These are phyloP conservation scores for Adelges cooleyi DNA, from an alignment of 1,140 invertebrate species.

Conservation along the genomic window DNA sequence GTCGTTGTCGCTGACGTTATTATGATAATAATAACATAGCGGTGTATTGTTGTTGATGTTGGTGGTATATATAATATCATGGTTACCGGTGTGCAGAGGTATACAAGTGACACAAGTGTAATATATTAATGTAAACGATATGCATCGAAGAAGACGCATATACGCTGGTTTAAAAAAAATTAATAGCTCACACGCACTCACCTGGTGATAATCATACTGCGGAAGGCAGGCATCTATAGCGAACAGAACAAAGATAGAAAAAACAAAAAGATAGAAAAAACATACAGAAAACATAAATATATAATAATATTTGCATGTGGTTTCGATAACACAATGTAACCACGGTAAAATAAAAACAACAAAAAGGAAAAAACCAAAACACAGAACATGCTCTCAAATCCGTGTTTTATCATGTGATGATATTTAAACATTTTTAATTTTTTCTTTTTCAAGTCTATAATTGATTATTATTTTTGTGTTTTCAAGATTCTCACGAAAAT, in stretches of 20 bases:
- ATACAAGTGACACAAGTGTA: background rate
- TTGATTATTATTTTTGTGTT: too few relatives aligned
- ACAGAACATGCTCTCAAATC: conserved; percentile 15
- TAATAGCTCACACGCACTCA: conserved; percentile 38
- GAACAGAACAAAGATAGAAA: conserved; percentile 43
- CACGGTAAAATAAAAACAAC: conserved; percentile 5
- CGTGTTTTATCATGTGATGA: background rate
- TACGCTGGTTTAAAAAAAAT: background rate
- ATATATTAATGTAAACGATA: conserved; percentile 7
- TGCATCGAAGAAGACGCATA: conserved; percentile 3
- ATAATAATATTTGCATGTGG: conserved; percentile 6
- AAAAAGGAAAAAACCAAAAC: conserved; percentile 2
- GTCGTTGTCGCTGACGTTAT: background rate
- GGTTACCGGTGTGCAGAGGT: too few relatives aligned
- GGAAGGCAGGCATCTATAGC: conserved; percentile 48
- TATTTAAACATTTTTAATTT: conserved; percentile 1
- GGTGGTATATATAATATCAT: too few relatives aligned
- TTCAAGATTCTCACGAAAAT: conserved; percentile 13
- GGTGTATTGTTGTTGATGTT: too few relatives aligned
- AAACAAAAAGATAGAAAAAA: conserved; percentile 34
- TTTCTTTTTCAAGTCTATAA: too few relatives aligned
- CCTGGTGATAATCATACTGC: conserved; percentile 43
- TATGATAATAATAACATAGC: too few relatives aligned
- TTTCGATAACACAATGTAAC: background rate
- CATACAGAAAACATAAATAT: conserved; percentile 30